Conservation (phyloP, 2,797 vertebrate species). For the Naso thynnoides region DNA sequence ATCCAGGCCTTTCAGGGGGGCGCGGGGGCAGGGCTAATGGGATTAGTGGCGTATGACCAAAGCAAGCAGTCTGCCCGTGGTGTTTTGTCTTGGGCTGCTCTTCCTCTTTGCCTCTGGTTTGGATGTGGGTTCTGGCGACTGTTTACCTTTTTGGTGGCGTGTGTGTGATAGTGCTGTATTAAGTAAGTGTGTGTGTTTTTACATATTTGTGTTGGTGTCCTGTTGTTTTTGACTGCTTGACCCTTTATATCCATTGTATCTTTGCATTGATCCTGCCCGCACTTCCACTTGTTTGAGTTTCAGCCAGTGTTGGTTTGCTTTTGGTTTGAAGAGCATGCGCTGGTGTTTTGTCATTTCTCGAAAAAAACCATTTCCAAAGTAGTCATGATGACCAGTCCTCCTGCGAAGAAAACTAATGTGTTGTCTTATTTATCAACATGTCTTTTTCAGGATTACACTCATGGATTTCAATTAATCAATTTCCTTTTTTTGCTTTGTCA, state of each 20-base stretch:
- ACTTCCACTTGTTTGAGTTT: conserved; percentile 64
- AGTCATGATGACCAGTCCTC: conserved; percentile 54
- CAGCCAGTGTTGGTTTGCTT: conserved; percentile 65
- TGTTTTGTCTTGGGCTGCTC: conserved; percentile 85
- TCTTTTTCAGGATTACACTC: conserved; percentile 79
- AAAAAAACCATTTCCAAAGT: conserved; percentile 69
- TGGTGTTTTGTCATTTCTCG: conserved; percentile 68
- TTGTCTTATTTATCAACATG: conserved; percentile 64
- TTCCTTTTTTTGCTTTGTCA: conserved; percentile 76
- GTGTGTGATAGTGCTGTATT: conserved; percentile 53
- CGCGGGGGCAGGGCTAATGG: conserved; percentile 8
- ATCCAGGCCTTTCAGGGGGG: conserved; percentile 8
- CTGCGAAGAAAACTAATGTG: conserved; percentile 67
- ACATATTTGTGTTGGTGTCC: conserved; percentile 65
- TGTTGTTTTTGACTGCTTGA: conserved; percentile 76
- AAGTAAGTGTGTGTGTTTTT: conserved; percentile 53
- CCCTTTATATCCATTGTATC: conserved; percentile 71
- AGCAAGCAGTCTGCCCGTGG: conserved; percentile 78
- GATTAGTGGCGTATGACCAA: conserved; percentile 62
- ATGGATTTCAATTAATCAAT: conserved; percentile 71
- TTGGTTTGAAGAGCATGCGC: conserved; percentile 81
- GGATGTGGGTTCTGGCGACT: conserved; percentile 72
- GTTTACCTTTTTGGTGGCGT: conserved; percentile 61
- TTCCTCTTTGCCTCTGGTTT: conserved; percentile 81
- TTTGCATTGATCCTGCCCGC: conserved; percentile 73